Conservation (phyloP, 1,140 invertebrate species). For the Ericerus pela region DNA sequence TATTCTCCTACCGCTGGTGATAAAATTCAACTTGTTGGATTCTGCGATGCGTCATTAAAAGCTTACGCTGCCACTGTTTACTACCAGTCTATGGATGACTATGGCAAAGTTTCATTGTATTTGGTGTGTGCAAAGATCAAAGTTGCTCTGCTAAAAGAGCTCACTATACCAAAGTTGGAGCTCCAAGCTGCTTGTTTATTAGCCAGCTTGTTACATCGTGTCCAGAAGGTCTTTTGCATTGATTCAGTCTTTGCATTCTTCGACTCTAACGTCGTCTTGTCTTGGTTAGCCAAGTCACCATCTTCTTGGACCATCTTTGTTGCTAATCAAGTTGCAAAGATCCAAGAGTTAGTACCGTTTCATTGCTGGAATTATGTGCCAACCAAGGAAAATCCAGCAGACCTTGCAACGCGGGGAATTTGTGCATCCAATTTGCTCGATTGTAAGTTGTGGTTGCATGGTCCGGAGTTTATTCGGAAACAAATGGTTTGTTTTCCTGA, state of each 20-base stretch:
- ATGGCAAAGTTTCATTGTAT: constrained; percentile 12
- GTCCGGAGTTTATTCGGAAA: background rate
- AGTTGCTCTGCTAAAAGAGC: constrained; percentile 18
- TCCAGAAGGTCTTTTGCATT: background rate
- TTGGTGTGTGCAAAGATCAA: constrained; percentile 15
- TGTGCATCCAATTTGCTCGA: background rate
- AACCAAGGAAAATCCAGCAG: constrained; percentile 24
- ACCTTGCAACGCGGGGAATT: constrained; percentile 16
- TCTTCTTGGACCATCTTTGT: constrained; percentile 23
- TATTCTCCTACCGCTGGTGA: background rate
- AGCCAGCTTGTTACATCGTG: background rate
- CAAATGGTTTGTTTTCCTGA: no score
- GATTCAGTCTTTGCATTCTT: constrained; percentile 18
- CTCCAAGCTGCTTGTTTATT: constrained; percentile 12
- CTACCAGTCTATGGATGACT: background rate
- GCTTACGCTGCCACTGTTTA: background rate
- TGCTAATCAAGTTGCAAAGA: background rate
- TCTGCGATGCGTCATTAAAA: background rate
- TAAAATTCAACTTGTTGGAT: background rate
- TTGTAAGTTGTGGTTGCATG: background rate
- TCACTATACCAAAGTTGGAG: constrained; percentile 14
- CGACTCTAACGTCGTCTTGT: constrained; percentile 26
- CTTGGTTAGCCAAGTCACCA: constrained; percentile 25
- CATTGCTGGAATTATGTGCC: constrained; percentile 23
- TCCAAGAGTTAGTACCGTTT: background rate